Base-by-base conservation (phyloP, 2,797 vertebrate species). In the Pterois miles region DNA sequence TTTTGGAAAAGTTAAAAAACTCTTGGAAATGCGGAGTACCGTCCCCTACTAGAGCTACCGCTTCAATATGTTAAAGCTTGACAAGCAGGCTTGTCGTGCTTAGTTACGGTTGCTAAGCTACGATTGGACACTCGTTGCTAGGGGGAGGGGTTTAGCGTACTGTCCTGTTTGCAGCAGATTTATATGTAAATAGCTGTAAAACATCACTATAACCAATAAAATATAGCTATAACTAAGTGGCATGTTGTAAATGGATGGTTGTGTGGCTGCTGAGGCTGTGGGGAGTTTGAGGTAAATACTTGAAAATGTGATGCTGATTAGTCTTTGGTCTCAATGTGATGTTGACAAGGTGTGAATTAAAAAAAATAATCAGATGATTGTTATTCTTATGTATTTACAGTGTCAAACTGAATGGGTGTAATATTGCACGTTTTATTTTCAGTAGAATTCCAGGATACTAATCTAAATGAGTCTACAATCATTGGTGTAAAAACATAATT, bases 281-380 rank as follows among this genome's bases (percentile, higher is more conserved):
- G 23, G 69, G 59, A 69, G 40, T 14, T 54, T 76, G 83, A 89
- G 85, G 75, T 87, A 84, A 62, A 83, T 52, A 71, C 53, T 60
- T 52, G 8, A 68, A 81, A 54, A 60, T 25, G 50, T 46, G 58
- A 86, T 76, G 34, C 57, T 77, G 53, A 88, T 88, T 82, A 76
- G 74, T 94, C 93, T 94, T 94, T 94, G 93, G 93, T 93, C 72
- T 93, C 72, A 78, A 89, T 92, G 91, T 73, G 65, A 87, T 75
- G 82, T 60, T 16, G 67, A 80, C 46, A 36, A 71, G 13, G 25
- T 68, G 73, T 43, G n/a, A 74, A 65, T 69, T 40, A 20, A 58
- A 64, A 56, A 34, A 75, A 74, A 46, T 75, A 65, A 70, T 64
- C 54, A 36, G 57, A n/a, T n/a, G 66, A 68, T 82, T 73, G 25